These are phyloP conservation scores for Cottus gobio DNA, from an alignment of 2,113 vertebrate species.

Conservation along the genomic window DNA sequence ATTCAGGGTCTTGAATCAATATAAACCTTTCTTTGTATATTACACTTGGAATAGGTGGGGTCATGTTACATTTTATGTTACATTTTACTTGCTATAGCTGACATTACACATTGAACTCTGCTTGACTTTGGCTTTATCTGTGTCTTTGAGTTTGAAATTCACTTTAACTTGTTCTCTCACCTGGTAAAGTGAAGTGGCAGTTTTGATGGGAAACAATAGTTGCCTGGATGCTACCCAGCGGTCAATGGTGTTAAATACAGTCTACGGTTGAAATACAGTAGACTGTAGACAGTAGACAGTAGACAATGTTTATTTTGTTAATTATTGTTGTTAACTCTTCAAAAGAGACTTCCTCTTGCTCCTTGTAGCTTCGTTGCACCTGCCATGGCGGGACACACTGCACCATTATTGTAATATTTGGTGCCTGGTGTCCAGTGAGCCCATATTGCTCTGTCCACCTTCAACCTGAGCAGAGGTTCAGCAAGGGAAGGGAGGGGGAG, in stretches of 20 bases:
- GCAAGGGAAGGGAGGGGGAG: not conserved
- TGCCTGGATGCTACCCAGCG: not conserved
- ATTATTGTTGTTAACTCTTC: not conserved
- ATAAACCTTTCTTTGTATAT: not conserved
- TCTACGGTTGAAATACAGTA: not conserved
- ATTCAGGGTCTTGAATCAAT: conserved; percentile 7
- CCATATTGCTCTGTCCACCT: not conserved
- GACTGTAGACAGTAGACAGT: too few species aligned
- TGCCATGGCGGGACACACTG: not conserved
- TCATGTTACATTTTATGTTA: conserved; percentile 13
- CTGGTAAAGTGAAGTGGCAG: not conserved
- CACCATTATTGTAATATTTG: not conserved
- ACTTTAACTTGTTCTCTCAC: not conserved
- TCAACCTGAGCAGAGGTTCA: not conserved
- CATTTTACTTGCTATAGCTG: conserved; percentile 16
- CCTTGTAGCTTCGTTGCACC: not conserved
- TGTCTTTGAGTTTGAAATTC: not conserved
- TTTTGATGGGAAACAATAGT: not conserved
- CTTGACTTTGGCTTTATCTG: not conserved
- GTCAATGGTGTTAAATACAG: not conserved
- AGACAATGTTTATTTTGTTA: not conserved
- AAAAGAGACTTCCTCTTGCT: not conserved
- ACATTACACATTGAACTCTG: conserved; percentile 4
- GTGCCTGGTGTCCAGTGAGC: not conserved
- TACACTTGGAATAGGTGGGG: not conserved